Conservation (phyloP, 2,113 vertebrate species). For the Phrynocephalus versicolor region DNA sequence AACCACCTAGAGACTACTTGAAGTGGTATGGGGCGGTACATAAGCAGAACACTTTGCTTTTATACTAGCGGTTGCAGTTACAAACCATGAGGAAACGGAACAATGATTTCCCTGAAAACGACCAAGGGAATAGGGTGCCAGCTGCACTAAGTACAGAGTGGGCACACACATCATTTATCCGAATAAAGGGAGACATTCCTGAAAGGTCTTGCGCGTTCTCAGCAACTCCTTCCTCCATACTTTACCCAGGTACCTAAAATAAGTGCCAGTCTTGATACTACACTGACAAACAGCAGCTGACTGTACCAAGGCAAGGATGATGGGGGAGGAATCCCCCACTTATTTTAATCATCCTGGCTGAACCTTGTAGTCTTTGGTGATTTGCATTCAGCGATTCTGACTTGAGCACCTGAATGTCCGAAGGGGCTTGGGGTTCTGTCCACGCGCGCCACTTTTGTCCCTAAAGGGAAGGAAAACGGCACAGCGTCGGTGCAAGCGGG, state of each 20-base stretch:
- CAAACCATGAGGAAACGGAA: too few species aligned
- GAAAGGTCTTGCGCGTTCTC: too few species aligned
- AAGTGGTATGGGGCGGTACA: too few species aligned
- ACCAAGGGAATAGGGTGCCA: background rate
- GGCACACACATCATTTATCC: background rate
- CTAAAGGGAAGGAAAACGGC: background rate
- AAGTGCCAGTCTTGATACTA: background rate
- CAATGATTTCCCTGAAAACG: background rate
- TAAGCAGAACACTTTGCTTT: too few species aligned
- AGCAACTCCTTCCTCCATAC: background rate
- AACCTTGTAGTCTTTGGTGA: too few species aligned
- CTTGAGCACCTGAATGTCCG: background rate
- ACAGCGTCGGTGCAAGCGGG: too few species aligned
- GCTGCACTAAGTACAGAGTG: too few species aligned
- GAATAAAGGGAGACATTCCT: background rate
- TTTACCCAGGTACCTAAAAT: background rate
- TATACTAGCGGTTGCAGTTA: background rate
- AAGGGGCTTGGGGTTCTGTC: too few species aligned
- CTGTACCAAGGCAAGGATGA: background rate
- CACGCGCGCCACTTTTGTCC: background rate
- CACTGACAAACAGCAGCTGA: background rate
- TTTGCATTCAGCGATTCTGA: background rate
- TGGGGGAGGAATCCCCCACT: fast-evolving
- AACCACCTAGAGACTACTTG: too few species aligned
- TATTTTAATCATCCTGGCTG: background rate